Evolutionary conservation across 1,140 invertebrate genomes (phyloP).

Genomic region (Ceratosolen fusciceps): DNA sequence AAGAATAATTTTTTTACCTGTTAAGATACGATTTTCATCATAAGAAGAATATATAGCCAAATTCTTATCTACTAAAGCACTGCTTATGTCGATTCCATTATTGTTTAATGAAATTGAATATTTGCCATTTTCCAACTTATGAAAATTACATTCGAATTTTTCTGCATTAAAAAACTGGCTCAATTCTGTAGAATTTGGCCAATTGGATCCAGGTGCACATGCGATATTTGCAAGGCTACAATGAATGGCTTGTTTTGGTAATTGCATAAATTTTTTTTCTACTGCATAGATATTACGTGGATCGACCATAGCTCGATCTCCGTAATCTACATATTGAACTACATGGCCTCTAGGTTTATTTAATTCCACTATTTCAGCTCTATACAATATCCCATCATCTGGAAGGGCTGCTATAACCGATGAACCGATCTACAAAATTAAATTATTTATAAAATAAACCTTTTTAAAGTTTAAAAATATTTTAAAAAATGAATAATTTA

Average conservation of each 20-base stretch:
- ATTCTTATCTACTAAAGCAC: conserved; percentile 65
- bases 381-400: conserved; percentile 79
- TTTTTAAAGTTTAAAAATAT: no score
- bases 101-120: conserved; percentile 73
- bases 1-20: conserved; percentile 57
- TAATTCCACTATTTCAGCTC: conserved; percentile 75
- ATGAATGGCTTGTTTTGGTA: conserved; percentile 79
- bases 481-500: conserved; percentile 50
- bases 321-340: conserved; percentile 82
- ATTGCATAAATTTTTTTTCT: conserved; percentile 75
- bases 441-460: conserved; percentile 1
- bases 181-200: conserved; percentile 70
- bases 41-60: conserved; percentile 59
- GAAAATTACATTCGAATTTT: conserved; percentile 72
- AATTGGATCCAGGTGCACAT: conserved; percentile 68
- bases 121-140: conserved; percentile 67
- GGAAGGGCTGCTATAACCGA: conserved; percentile 78
- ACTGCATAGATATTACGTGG: conserved; percentile 77
- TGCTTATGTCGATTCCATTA: conserved; percentile 65
- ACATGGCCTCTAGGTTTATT: conserved; percentile 73
- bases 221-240: conserved; percentile 76
- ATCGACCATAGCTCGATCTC: conserved; percentile 77
- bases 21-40: conserved; percentile 1
- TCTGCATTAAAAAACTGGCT: conserved; percentile 75
- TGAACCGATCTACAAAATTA: conserved; percentile 70